phyloP scores from a whole-genome alignment of 2,888 invertebrate genomes.

The Orthosia incerta region DNA sequence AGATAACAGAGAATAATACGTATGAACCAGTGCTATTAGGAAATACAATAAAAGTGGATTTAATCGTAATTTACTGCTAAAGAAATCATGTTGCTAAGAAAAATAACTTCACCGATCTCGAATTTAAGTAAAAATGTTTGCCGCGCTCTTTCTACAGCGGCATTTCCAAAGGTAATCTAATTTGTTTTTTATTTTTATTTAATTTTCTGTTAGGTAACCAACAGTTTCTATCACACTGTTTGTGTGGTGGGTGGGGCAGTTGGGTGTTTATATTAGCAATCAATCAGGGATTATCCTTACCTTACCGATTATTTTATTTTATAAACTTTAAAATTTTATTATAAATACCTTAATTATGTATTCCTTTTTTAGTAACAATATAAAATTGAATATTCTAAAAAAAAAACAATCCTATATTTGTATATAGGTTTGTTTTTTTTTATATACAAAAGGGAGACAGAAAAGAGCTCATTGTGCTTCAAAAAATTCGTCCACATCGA shows the following conservation, averaged over 20 bases:
- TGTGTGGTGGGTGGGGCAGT: too few relatives aligned
- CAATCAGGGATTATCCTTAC: not conserved
- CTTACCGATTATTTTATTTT: not conserved
- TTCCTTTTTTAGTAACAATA: too few relatives aligned
- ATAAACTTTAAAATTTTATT: not conserved
- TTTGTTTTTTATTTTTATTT: not conserved
- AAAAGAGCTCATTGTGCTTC: too few relatives aligned
- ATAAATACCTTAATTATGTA: not conserved
- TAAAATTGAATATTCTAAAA: too few relatives aligned
- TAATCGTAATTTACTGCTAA: not conserved
- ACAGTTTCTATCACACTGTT: not conserved
- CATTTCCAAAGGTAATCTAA: conserved; percentile 68
- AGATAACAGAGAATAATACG: conserved; percentile 18
- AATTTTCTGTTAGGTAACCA: conserved; percentile 9
- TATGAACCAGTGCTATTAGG: not conserved
- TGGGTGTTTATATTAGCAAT: not conserved
- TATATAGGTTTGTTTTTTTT: too few relatives aligned
- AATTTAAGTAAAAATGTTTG: conserved; percentile 59
- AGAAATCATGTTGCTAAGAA: conserved; percentile 65
- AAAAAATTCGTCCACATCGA: too few relatives aligned
- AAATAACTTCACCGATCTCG: conserved; percentile 50
- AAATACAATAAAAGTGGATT: not conserved
- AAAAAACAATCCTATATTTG: too few relatives aligned
- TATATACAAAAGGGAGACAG: too few relatives aligned
- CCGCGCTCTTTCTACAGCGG: conserved; percentile 66